Base-by-base conservation (phyloP, 2,113 vertebrate genomes). In the Nannobrachium achirus region DNA sequence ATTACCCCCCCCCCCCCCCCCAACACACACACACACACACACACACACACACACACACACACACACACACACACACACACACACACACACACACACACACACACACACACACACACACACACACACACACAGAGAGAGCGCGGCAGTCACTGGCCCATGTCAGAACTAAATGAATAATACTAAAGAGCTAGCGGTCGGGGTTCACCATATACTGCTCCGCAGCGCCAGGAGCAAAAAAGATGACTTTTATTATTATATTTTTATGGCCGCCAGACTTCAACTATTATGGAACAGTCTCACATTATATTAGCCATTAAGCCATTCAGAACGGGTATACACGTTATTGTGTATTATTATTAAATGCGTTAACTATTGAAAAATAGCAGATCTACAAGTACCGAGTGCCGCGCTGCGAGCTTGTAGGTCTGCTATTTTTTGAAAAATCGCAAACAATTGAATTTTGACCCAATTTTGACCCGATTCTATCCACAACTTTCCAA, bases 161-260 rank as follows among this genome's bases (percentile, higher is more conserved):
- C 86, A 86, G 78, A 82, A 82, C 71, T 81, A 83, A 85, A 86
- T 87, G 88, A 88, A 88, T 87, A 85, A 86, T 62, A 88, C 85
- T 87, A 90, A 87, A 83, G 83, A 84, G 74, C 69, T 49, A 76
- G 76, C 85, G 68, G 78, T 71, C 67, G 83, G 85, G 83, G 78
- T 78, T 88, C 82, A 73, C 69, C 64, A 33, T 78, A 83, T 83
- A 82, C 88, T 88, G 86, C 86, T 84, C 83, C 78, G 72, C 80
- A 75, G 80, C 60, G 73, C 81, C 82, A 73, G 79, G 80, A 82
- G 86, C 84, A 79, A 84, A 87, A 86, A 86, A 89, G 69, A 77
- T 69, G 69, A 77, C 67, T 88, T 86, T 89, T 89, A 86, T 75
- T 63, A 79, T 57, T 82, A 85, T 75, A 70, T 83, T 87, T 90